Evolutionary conservation across 2,888 invertebrate species (phyloP).

Genomic region (Pyrgus malvae): DNA sequence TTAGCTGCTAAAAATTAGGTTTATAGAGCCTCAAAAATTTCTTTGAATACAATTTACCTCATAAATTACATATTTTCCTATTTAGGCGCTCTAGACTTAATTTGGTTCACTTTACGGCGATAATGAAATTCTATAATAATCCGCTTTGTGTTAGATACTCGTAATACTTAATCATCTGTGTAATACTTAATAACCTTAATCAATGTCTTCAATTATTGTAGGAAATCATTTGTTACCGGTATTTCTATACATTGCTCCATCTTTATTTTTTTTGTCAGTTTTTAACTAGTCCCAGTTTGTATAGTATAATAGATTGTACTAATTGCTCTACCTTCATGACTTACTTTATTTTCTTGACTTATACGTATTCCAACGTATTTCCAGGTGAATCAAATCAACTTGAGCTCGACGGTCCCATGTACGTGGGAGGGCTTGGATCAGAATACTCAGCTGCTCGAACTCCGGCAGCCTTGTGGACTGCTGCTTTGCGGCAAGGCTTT

Average conservation of each 20-base stretch:
- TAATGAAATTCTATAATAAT: background rate
- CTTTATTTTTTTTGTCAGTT: too few relatives aligned
- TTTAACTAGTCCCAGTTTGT: too few relatives aligned
- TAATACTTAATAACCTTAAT: too few relatives aligned
- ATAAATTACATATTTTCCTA: background rate
- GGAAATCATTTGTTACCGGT: too few relatives aligned
- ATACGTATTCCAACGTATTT: slow-evolving; percentile 29
- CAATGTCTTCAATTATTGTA: too few relatives aligned
- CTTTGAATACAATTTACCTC: background rate
- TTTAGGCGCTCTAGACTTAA: background rate
- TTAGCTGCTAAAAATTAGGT: background rate
- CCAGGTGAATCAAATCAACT: slow-evolving; percentile 92
- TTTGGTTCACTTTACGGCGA: background rate
- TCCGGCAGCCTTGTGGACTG: slow-evolving; percentile 95
- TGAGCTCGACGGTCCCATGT: slow-evolving; percentile 93
- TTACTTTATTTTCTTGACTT: too few relatives aligned
- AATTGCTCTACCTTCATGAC: too few relatives aligned
- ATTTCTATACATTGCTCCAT: too few relatives aligned
- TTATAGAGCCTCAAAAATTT: background rate
- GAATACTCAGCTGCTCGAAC: slow-evolving; percentile 89
- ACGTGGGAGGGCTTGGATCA: slow-evolving; percentile 93
- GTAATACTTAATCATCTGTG: too few relatives aligned
- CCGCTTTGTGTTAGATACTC: background rate
- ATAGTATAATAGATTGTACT: too few relatives aligned
- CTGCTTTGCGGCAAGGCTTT: slow-evolving; percentile 93